A percentile compares a stretch with the other conserved stretches of the same genome.
Conservation (phyloP, 2,797 vertebrate species). For the Chloroceryle inda region DNA sequence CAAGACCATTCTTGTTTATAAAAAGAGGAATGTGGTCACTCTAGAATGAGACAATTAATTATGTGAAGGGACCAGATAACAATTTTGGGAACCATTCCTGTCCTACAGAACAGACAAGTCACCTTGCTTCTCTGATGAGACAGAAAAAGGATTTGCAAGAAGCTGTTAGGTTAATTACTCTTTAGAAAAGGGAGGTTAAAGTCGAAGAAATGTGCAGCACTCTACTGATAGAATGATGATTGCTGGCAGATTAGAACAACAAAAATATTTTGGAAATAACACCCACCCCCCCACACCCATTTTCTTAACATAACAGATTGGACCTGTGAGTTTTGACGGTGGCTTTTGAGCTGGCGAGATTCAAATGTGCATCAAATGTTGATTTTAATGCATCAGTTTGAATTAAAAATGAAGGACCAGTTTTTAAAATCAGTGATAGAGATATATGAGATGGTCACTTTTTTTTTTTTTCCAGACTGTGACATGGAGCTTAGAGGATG, state of each 20-base stretch:
- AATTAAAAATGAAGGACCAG: neutral
- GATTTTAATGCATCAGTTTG: neutral
- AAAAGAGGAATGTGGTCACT: neutral
- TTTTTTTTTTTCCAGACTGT: neutral
- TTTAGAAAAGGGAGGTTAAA: slow-evolving; percentile 39
- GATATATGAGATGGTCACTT: neutral
- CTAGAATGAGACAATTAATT: slow-evolving; percentile 10
- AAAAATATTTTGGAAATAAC: slow-evolving; percentile 49
- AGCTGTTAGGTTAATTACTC: slow-evolving; percentile 75
- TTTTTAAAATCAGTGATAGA: neutral
- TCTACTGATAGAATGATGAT: slow-evolving; percentile 25
- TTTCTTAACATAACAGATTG: neutral
- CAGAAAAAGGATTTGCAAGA: slow-evolving; percentile 49
- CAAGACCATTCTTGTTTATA: neutral
- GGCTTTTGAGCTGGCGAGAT: neutral
- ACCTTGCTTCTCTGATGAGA: slow-evolving; percentile 40
- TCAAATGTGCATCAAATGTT: neutral
- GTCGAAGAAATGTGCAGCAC: slow-evolving; percentile 48
- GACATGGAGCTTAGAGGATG: neutral
- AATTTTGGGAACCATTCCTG: slow-evolving; percentile 11
- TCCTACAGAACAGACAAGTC: slow-evolving; percentile 9
- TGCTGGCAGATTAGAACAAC: slow-evolving; percentile 48
- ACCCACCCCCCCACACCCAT: too few relatives aligned
- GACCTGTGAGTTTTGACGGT: neutral
- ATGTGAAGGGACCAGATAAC: neutral